These are phyloP conservation scores for Mirza zaza DNA, from an alignment of 2,113 vertebrate genomes.

Conservation along the genomic window DNA sequence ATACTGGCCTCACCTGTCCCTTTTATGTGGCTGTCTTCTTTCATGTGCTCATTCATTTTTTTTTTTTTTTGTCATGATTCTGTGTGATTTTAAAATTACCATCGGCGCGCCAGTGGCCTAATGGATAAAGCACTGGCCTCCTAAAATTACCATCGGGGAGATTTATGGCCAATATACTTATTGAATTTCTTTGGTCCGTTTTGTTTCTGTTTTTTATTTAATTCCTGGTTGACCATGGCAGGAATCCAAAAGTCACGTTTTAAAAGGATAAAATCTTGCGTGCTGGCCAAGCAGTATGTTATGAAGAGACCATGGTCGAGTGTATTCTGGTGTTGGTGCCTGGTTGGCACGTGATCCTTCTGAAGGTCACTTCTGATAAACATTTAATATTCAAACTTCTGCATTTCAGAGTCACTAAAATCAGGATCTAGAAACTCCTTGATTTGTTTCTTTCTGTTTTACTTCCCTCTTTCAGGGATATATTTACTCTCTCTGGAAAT, in stretches of 20 bases:
- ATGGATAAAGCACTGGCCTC: no score
- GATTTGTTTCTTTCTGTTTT: not conserved
- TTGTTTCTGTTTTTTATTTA: not conserved
- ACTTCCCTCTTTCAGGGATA: not conserved
- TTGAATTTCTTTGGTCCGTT: not conserved
- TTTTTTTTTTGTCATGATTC: not conserved
- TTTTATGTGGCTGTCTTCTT: not conserved
- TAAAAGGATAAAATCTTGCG: not conserved
- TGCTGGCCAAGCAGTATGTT: not conserved
- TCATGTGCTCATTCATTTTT: not conserved
- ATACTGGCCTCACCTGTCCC: no score
- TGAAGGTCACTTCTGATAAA: not conserved
- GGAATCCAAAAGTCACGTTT: not conserved
- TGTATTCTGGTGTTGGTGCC: fast-evolving
- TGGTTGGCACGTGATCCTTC: not conserved
- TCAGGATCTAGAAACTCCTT: not conserved
- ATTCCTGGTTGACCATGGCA: not conserved
- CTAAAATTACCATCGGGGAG: not conserved
- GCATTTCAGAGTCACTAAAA: not conserved
- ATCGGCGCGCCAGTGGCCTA: no score
- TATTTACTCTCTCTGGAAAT: not conserved
- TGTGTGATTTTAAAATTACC: not conserved
- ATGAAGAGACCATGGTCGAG: not conserved
- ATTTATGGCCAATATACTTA: not conserved
- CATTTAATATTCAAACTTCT: not conserved